Conservation (phyloP, 2,113 vertebrate species). For the Chaetorhynchus papuensis region DNA sequence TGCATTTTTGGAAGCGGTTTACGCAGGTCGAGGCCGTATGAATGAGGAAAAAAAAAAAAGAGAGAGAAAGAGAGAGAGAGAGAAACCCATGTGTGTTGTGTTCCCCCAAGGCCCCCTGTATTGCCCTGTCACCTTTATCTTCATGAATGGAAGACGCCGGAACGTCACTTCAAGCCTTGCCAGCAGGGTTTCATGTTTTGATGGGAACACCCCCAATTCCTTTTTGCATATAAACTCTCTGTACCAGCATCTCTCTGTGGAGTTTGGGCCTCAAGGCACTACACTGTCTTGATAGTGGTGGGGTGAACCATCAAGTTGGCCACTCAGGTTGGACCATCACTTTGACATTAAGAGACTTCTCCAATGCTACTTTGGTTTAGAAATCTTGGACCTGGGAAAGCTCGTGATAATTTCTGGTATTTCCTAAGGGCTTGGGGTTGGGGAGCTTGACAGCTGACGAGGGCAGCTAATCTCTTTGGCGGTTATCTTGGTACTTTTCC, state of each 20-base stretch:
- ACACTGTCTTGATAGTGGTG: conserved; percentile 57
- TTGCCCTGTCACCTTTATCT: conserved; percentile 53
- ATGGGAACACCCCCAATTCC: conserved; percentile 53
- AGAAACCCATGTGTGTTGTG: conserved; percentile 46
- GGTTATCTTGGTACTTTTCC: conserved; percentile 32
- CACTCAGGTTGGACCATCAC: conserved; percentile 65
- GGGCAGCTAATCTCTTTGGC: conserved; percentile 42
- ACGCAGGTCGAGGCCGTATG: conserved; percentile 60
- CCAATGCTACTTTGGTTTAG: conserved; percentile 64
- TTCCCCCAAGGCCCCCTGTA: conserved; percentile 20
- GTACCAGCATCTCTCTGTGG: conserved; percentile 62
- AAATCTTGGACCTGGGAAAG: conserved; percentile 63
- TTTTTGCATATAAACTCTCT: conserved; percentile 64
- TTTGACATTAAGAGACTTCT: conserved; percentile 68
- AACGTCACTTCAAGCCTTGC: conserved; percentile 62
- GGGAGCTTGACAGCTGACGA: conserved; percentile 42
- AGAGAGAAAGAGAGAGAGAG: conserved; percentile 27
- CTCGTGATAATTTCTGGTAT: conserved; percentile 53
- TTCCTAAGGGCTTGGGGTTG: conserved; percentile 60
- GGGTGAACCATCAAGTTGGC: conserved; percentile 63
- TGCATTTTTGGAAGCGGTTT: conserved; percentile 60
- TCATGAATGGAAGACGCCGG: conserved; percentile 64
- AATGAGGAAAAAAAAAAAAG: conserved; percentile 18
- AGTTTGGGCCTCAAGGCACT: conserved; percentile 57
- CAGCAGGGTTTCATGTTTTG: conserved; percentile 64